These are phyloP conservation scores for Stegophylla sp. DNA, from an alignment of 2,888 invertebrate species.

Conservation along the genomic window DNA sequence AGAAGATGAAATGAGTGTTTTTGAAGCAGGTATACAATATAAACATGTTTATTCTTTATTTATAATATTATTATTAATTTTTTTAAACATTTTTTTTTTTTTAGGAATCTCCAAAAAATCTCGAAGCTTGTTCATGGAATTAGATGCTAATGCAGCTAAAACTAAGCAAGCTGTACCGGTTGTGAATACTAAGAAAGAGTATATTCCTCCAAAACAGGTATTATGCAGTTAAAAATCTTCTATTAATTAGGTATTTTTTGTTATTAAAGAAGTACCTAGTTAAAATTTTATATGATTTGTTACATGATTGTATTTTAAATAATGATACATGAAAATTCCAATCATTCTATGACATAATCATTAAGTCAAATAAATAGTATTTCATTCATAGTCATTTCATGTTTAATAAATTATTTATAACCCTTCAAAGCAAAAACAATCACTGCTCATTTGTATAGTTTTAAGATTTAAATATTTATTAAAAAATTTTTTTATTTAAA, in stretches of 20 bases:
- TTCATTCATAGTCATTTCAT: no score
- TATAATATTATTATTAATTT: no score
- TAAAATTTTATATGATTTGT: neutral
- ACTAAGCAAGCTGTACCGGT: slow-evolving; percentile 69
- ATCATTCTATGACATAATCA: no score
- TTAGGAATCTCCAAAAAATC: slow-evolving; percentile 86
- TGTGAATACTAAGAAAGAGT: slow-evolving; percentile 40
- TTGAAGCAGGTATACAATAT: slow-evolving; percentile 74
- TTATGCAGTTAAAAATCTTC: neutral
- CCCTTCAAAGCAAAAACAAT: no score
- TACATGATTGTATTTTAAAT: neutral
- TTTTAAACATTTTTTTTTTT: slow-evolving; percentile 61
- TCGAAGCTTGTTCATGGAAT: slow-evolving; percentile 82
- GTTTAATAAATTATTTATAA: no score
- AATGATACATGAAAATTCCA: no score
- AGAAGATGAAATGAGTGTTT: slow-evolving; percentile 77
- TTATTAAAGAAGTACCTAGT: neutral
- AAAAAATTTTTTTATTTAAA: no score
- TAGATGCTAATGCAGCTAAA: slow-evolving; percentile 79
- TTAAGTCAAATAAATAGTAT: no score
- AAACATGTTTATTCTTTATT: slow-evolving; percentile 12
- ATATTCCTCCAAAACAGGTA: slow-evolving; percentile 46
- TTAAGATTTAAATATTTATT: no score
- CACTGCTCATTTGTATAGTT: no score
- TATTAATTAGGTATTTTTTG: no score